Evolutionary conservation across 1,140 invertebrate genomes (phyloP).

Genomic region (Dermatophagoides farinae): DNA sequence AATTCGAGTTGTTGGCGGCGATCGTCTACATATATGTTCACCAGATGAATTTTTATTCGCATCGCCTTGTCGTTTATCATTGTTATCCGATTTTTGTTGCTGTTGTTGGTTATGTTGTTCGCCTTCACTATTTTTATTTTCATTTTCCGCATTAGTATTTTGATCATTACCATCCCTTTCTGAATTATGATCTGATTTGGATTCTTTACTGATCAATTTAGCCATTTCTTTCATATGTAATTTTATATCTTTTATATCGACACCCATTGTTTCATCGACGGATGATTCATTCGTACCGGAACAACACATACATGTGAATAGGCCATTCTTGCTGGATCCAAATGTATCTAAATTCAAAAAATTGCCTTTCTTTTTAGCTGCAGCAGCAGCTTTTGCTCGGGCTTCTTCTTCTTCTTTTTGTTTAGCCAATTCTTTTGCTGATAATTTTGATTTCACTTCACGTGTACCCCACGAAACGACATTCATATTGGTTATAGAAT

Average conservation of each 20-base stretch:
- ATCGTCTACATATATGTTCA: background rate
- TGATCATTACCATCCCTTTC: background rate
- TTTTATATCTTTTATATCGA: background rate
- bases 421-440: background rate
- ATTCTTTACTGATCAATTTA: background rate
- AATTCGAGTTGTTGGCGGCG: background rate
- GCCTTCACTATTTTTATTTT: background rate
- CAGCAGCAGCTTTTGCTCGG: background rate
- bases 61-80: conserved; percentile 4
- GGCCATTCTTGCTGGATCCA: background rate
- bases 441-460: conserved; percentile 45
- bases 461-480: conserved; percentile 96
- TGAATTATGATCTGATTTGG: background rate
- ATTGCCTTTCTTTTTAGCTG: background rate
- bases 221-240: background rate
- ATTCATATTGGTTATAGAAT: conserved; percentile 93
- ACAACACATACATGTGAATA: conserved; percentile 11
- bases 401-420: background rate
- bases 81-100: background rate
- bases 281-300: background rate
- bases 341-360: background rate
- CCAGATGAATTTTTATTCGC: conserved; percentile 11
- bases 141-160: background rate
- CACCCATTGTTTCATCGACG: background rate
- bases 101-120: background rate